Conservation (phyloP, 2,797 vertebrate species). For the Peromyscus melanophrys region DNA sequence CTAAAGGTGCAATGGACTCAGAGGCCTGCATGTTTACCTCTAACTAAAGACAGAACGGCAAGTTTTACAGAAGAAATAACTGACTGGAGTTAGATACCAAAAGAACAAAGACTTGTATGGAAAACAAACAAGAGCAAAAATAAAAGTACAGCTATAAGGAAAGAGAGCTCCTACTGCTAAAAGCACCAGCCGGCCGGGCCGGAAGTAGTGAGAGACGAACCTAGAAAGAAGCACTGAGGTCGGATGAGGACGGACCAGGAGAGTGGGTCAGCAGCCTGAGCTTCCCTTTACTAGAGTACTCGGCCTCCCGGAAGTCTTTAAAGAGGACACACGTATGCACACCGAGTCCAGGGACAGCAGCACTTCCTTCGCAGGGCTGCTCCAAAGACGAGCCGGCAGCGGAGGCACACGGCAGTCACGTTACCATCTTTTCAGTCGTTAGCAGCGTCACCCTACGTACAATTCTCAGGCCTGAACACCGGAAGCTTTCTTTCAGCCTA, state of each 20-base stretch:
- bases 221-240: not conserved
- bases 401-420: no score
- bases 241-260: not conserved
- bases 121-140: conserved; percentile 48
- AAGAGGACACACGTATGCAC: not conserved
- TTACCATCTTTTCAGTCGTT: not conserved
- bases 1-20: not conserved
- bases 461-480: not conserved
- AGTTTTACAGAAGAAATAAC: conserved; percentile 23
- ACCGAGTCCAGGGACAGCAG: not conserved
- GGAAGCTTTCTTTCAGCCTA: not conserved
- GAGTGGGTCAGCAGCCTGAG: not conserved
- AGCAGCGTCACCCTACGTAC: not conserved
- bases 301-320: not conserved
- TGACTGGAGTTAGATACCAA: conserved; percentile 9
- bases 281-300: not conserved
- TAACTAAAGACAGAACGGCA: not conserved
- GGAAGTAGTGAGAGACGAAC: not conserved
- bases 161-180: not conserved
- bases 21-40: not conserved
- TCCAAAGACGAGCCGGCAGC: not conserved
- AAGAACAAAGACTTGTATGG: conserved; percentile 33
- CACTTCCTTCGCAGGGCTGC: not conserved
- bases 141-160: not conserved
- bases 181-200: not conserved